Evolutionary conservation across 2,888 invertebrate species (phyloP).

Genomic region (Apamea crenata): DNA sequence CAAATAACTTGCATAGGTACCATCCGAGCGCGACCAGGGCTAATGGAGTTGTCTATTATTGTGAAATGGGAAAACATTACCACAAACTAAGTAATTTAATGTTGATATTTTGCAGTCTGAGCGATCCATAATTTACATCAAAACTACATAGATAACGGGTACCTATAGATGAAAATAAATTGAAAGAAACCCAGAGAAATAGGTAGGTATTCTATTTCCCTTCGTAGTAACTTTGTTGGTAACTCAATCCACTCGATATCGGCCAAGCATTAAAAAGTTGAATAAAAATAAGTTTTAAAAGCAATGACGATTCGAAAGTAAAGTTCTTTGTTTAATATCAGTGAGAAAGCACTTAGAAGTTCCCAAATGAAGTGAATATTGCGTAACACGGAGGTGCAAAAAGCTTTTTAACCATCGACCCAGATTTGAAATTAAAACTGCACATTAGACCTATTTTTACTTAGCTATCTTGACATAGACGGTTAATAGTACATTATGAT

Average conservation of each 20-base stretch:
- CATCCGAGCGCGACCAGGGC: slow-evolving; percentile 37
- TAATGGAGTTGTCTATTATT: slow-evolving; percentile 57
- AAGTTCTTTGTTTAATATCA: slow-evolving; percentile 59
- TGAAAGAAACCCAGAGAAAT: not conserved
- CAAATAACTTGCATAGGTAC: slow-evolving; percentile 57
- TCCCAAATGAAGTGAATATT: slow-evolving; percentile 48
- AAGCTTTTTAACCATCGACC: slow-evolving; percentile 44
- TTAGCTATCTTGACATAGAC: not conserved
- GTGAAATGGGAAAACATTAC: slow-evolving; percentile 42
- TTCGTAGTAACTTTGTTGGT: slow-evolving; percentile 21
- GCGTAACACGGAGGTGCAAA: slow-evolving; percentile 46
- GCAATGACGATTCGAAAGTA: slow-evolving; percentile 52
- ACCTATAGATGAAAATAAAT: not conserved
- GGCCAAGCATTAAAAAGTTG: slow-evolving; percentile 38
- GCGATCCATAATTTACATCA: not conserved
- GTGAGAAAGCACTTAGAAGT: slow-evolving; percentile 58
- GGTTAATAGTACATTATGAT: not conserved
- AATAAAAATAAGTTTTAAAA: slow-evolving; percentile 55
- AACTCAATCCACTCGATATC: slow-evolving; percentile 21
- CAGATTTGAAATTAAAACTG: slow-evolving; percentile 38
- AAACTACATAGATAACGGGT: not conserved
- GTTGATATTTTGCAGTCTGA: not conserved
- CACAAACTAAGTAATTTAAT: slow-evolving; percentile 23
- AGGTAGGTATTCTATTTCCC: slow-evolving; percentile 9
- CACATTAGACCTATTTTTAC: not conserved